Evolutionary conservation across 2,888 invertebrate genomes (phyloP), one percentile per base, ranked within the genome.

Genomic region (Apotomis betuletana): DNA sequence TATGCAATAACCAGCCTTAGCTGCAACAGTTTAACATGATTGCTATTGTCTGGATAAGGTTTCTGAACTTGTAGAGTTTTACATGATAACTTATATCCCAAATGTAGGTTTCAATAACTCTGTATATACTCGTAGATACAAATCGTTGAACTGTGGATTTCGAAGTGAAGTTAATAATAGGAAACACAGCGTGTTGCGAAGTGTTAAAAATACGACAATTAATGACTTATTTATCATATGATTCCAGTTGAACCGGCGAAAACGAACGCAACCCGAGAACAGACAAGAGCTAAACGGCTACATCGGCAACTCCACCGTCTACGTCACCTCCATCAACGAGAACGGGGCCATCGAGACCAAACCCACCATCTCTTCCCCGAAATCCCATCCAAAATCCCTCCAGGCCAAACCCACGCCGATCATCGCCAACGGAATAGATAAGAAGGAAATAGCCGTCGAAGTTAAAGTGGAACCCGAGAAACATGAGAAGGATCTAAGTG

Each of bases 261-360:
- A 94, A 90, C 83, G 88, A 78, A 90, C 90, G 78, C 94, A 94
- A 83, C 88, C 92, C 38, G 92, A 92, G 74, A 92, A 90, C 80
- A 80, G 89, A 69, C 88, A 90, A 78, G 97, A 96, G 80, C 92
- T 96, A 77, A 97, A 97, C 94, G 97, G 97, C 74, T 95, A 97
- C 85, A 96, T 96, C 83, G 96, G 96, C 85, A 96, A 96, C 85
- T 96, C 96, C 71, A 96, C 96, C 70, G 97, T 97, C 78, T 97
- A 97, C 94, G 97, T 97, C 78, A 97, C 97, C 76, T 96, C 96
- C 77, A 95, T 96, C 65, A 91, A 91, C 87, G 93, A 93, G 79
- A 91, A 94, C 88, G 90, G 93, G 74, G 85, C 93, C 10, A 91
- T 92, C 80, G 91, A 93, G 75, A 89, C 86, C 77, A 91, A 92